Evolutionary conservation across 2,888 invertebrate species (phyloP).

Genomic region (Dynastes grantii): DNA sequence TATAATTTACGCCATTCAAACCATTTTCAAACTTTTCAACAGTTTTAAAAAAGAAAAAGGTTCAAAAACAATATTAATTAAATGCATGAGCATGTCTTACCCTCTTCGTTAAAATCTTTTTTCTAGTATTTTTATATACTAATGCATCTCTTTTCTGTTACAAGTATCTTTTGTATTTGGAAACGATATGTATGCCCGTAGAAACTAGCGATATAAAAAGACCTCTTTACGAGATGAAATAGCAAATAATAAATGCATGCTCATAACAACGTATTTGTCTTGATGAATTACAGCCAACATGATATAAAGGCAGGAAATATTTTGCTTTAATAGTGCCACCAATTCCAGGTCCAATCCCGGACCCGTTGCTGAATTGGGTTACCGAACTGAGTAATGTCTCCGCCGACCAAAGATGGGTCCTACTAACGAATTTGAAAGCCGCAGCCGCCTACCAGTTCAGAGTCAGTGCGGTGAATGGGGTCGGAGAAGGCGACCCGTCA

Average conservation of each 20-base stretch:
- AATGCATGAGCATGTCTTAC: constrained; percentile 57
- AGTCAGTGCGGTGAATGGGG: constrained; percentile 96
- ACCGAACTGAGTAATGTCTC: constrained; percentile 91
- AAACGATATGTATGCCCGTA: constrained; percentile 30
- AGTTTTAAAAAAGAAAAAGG: not conserved
- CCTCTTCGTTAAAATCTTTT: not conserved
- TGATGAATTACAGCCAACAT: constrained; percentile 39
- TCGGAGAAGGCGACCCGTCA: constrained; percentile 95
- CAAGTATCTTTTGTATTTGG: constrained; percentile 32
- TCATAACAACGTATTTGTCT: constrained; percentile 43
- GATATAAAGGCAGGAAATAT: constrained; percentile 50
- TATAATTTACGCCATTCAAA: not conserved
- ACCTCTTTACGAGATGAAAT: not conserved
- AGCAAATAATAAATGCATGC: constrained; percentile 49
- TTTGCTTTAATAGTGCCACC: constrained; percentile 68
- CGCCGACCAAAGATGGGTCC: constrained; percentile 83
- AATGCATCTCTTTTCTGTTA: constrained; percentile 28
- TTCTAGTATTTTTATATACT: constrained; percentile 19
- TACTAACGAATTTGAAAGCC: constrained; percentile 90
- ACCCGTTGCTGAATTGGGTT: constrained; percentile 89
- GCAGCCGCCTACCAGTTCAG: constrained; percentile 97
- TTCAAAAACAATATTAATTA: constrained; percentile 55
- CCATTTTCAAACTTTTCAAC: not conserved
- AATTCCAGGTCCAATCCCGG: constrained; percentile 86
- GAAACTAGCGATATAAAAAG: constrained; percentile 31